phyloP scores from a whole-genome alignment of 2,113 vertebrate species.

The Stigmatopora nigra region DNA sequence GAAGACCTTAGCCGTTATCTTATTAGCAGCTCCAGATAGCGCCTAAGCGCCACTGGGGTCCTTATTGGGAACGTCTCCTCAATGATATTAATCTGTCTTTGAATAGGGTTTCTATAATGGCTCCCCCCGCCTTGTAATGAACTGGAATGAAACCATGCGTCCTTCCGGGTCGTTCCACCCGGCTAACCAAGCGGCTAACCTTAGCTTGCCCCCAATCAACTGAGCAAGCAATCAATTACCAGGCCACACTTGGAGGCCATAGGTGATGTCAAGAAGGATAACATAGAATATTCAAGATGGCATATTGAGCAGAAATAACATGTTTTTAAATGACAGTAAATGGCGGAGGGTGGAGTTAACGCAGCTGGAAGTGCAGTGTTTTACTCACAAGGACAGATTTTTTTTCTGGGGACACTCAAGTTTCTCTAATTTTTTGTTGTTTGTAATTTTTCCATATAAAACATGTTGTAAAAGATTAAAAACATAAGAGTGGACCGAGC shows the following conservation, averaged over 20 bases:
- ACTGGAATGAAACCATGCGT: conserved; percentile 39
- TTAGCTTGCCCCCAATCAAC: conserved; percentile 27
- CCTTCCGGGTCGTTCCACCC: conserved; percentile 45
- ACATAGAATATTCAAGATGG: neutral
- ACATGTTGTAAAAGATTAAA: no score
- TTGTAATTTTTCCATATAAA: no score
- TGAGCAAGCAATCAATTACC: conserved; percentile 12
- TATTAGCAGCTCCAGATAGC: conserved; percentile 71
- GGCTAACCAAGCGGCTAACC: conserved; percentile 38
- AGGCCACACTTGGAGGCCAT: conserved; percentile 16
- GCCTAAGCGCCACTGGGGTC: conserved; percentile 57
- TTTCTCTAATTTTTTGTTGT: no score
- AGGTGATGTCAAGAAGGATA: conserved; percentile 24
- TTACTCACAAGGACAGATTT: no score
- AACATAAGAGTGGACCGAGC: no score
- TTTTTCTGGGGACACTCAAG: neutral
- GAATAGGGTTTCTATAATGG: conserved; percentile 64
- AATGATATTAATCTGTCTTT: conserved; percentile 69
- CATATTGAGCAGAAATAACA: neutral
- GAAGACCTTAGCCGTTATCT: conserved; percentile 68
- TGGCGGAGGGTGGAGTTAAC: neutral
- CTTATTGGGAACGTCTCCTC: conserved; percentile 54
- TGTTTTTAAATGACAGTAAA: neutral
- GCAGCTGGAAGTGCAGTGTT: neutral
- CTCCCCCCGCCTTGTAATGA: conserved; percentile 60